Percentiles rank a stretch among this genome's conserved stretches.
These are phyloP conservation scores for Holcopasites calliopsidis DNA, from an alignment of 1,140 invertebrate species.

Conservation along the genomic window DNA sequence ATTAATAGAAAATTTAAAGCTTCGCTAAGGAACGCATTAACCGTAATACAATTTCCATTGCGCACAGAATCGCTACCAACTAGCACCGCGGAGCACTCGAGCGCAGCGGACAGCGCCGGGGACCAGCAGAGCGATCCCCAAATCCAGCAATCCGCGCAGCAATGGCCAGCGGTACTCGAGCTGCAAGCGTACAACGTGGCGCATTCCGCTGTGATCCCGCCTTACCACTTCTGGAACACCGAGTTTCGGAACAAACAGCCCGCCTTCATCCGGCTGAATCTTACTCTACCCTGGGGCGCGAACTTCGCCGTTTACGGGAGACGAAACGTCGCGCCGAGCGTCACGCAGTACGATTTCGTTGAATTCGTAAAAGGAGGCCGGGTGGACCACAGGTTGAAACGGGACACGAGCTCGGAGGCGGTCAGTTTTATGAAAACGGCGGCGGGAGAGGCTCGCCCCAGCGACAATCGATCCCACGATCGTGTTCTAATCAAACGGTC, in stretches of 20 bases:
- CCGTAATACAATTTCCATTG: background rate
- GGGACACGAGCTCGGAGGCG: slow-evolving; percentile 71
- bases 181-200: slow-evolving; percentile 89
- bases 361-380: slow-evolving; percentile 93
- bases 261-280: slow-evolving; percentile 93
- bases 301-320: slow-evolving; percentile 96
- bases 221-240: slow-evolving; percentile 95
- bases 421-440: slow-evolving; percentile 76
- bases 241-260: slow-evolving; percentile 94
- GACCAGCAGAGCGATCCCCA: slow-evolving; percentile 82
- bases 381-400: slow-evolving; percentile 86
- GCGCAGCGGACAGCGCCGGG: slow-evolving; percentile 76
- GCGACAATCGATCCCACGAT: slow-evolving; percentile 49
- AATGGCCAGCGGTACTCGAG: slow-evolving; percentile 90
- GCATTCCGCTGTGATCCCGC: slow-evolving; percentile 89
- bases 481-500: slow-evolving; percentile 76
- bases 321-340: slow-evolving; percentile 93
- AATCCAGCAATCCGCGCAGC: slow-evolving; percentile 84
- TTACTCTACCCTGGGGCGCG: slow-evolving; percentile 93
- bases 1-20: background rate
- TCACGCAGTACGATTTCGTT: slow-evolving; percentile 97
- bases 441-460: slow-evolving; percentile 4
- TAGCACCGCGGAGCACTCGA: slow-evolving; percentile 85
- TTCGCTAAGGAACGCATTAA: background rate
- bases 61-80: slow-evolving; percentile 84